Percentiles rank a stretch among this genome's conserved stretches.
These are phyloP conservation scores for Xiphophorus maculatus DNA, from an alignment of 2,113 vertebrate species.

Conservation along the genomic window DNA sequence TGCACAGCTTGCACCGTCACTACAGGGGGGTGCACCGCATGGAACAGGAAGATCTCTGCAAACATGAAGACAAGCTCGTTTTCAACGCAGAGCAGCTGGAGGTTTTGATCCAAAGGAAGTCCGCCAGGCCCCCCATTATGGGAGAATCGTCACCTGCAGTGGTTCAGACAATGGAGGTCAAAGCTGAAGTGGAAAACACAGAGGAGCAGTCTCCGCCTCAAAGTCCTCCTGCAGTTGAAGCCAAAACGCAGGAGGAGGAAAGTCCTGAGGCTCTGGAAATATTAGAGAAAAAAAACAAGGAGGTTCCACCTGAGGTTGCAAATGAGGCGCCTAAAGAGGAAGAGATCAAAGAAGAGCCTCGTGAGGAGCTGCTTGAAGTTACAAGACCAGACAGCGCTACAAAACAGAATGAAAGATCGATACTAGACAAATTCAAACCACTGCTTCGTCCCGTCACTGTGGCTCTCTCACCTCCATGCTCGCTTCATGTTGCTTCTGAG, in stretches of 20 bases:
- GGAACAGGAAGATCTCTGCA: constrained; percentile 72
- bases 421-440: constrained; percentile 64
- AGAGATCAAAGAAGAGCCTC: constrained; percentile 54
- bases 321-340: constrained; percentile 77
- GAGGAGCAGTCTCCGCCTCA: constrained; percentile 55
- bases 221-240: constrained; percentile 70
- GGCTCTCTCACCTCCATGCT: constrained; percentile 78
- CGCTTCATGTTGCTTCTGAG: constrained; percentile 67
- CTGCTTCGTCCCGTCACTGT: constrained; percentile 73
- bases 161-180: constrained; percentile 75
- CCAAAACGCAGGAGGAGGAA: constrained; percentile 43
- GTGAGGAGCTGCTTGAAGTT: constrained; percentile 45
- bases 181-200: constrained; percentile 63
- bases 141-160: constrained; percentile 58
- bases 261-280: not conserved
- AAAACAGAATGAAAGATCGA: constrained; percentile 59
- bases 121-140: constrained; percentile 55
- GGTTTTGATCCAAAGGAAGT: constrained; percentile 81
- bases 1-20: constrained; percentile 89
- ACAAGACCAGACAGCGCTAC: constrained; percentile 22
- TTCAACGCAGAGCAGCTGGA: constrained; percentile 79
- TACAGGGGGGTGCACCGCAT: constrained; percentile 88
- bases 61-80: constrained; percentile 82
- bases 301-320: constrained; percentile 52
- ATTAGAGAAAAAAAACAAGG: constrained; percentile 10